Conservation (phyloP, 2,888 invertebrate genomes). For the Idaea biselata region DNA sequence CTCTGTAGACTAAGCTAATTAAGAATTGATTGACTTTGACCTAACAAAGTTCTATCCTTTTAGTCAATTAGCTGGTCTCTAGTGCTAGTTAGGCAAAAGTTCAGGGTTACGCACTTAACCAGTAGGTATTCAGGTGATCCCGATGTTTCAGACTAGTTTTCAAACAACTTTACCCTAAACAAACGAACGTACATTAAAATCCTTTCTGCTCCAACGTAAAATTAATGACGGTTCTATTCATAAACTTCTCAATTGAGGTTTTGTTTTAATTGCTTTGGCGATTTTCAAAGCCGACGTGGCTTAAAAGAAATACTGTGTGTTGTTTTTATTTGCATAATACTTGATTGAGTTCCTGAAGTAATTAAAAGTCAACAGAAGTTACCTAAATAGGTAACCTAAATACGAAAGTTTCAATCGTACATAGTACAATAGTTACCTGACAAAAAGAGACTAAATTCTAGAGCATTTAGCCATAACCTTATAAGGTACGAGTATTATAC, state of each 20-base stretch:
- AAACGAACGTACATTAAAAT: conserved; percentile 47
- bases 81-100: neutral
- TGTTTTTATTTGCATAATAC: conserved; percentile 5
- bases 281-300: conserved; percentile 22
- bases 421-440: too few relatives aligned
- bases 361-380: neutral
- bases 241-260: conserved; percentile 48
- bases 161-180: conserved; percentile 42
- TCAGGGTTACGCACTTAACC: conserved; percentile 3
- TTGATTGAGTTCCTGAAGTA: neutral
- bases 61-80: conserved; percentile 7
- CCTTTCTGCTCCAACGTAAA: conserved; percentile 44
- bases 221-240: conserved; percentile 49
- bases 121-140: conserved; percentile 42
- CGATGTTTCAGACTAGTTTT: conserved; percentile 40
- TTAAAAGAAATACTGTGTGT: conserved; percentile 10
- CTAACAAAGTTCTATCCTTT: conserved; percentile 13
- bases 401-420: too few relatives aligned
- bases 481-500: too few relatives aligned
- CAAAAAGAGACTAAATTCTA: too few relatives aligned
- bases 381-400: neutral
- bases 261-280: conserved; percentile 44
- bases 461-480: too few relatives aligned
- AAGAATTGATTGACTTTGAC: conserved; percentile 6
- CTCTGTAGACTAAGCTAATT: neutral